Evolutionary conservation across 92 coral and sea anemone genomes (phyloP).

Genomic region (Porites cylindrica): DNA sequence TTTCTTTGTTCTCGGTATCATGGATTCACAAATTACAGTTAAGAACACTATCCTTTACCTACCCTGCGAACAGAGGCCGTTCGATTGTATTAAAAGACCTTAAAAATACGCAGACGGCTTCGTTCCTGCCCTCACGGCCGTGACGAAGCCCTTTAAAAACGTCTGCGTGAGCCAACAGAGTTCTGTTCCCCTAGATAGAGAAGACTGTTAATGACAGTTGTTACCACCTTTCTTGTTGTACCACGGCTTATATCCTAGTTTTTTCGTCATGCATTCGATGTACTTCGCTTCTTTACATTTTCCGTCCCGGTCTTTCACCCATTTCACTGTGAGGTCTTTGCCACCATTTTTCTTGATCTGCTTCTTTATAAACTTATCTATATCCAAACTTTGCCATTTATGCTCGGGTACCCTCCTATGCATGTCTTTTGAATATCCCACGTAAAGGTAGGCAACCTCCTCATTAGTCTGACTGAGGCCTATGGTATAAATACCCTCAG

Average conservation of each 20-base stretch:
- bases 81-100: too few species aligned
- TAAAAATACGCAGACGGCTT: too few species aligned
- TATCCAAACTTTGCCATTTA: neutral
- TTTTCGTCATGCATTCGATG: neutral
- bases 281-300: neutral
- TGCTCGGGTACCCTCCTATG: neutral
- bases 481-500: constrained; percentile 12
- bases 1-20: too few species aligned
- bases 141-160: too few species aligned
- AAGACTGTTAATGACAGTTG: neutral
- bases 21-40: too few species aligned
- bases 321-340: neutral
- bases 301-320: neutral
- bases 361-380: neutral
- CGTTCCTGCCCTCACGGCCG: too few species aligned
- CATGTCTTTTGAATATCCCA: neutral
- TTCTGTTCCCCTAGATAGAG: too few species aligned
- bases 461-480: neutral
- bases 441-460: neutral
- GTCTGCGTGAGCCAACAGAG: too few species aligned
- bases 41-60: too few species aligned
- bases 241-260: neutral
- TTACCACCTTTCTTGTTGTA: neutral
- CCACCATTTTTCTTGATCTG: neutral
- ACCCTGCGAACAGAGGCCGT: too few species aligned